Conservation (phyloP, 2,113 vertebrate species). For the Ophthalmolycus amberensis region DNA sequence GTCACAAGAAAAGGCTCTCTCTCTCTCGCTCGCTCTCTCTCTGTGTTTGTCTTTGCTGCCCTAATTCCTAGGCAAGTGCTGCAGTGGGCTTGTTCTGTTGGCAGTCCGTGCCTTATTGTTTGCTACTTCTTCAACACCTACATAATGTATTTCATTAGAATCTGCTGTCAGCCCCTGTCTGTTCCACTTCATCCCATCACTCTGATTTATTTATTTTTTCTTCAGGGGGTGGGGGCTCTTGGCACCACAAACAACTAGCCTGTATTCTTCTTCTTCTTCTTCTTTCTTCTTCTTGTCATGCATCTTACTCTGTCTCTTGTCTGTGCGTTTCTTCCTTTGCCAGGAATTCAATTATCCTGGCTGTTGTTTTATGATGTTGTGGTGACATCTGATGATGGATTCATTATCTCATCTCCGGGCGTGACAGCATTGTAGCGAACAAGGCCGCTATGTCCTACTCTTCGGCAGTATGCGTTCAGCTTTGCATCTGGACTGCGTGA, state of each 20-base stretch:
- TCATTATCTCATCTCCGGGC: conserved; percentile 83
- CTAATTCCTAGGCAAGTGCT: conserved; percentile 57
- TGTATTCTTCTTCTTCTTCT: conserved; percentile 42
- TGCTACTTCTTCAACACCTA: conserved; percentile 76
- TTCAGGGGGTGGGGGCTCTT: conserved; percentile 19
- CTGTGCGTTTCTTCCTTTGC: conserved; percentile 59
- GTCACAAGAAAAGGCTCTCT: conserved; percentile 57
- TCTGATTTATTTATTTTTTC: conserved; percentile 21
- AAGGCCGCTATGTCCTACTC: conserved; percentile 19
- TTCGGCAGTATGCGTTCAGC: not conserved
- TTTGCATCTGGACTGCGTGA: conserved; percentile 24
- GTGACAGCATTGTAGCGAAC: conserved; percentile 64
- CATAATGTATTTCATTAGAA: conserved; percentile 82
- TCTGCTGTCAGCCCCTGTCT: conserved; percentile 71
- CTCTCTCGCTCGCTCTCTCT: not conserved
- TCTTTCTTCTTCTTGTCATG: conserved; percentile 54
- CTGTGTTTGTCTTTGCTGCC: conserved; percentile 40
- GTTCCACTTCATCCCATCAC: conserved; percentile 68
- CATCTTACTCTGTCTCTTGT: conserved; percentile 64
- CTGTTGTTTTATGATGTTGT: conserved; percentile 83
- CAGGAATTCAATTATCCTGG: conserved; percentile 81
- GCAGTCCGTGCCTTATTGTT: conserved; percentile 64
- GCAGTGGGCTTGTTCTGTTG: conserved; percentile 46
- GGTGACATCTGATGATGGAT: conserved; percentile 80
- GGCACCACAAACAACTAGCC: conserved; percentile 67